Conservation (phyloP, 2,797 vertebrate species). For the Hippocampus kuda region DNA sequence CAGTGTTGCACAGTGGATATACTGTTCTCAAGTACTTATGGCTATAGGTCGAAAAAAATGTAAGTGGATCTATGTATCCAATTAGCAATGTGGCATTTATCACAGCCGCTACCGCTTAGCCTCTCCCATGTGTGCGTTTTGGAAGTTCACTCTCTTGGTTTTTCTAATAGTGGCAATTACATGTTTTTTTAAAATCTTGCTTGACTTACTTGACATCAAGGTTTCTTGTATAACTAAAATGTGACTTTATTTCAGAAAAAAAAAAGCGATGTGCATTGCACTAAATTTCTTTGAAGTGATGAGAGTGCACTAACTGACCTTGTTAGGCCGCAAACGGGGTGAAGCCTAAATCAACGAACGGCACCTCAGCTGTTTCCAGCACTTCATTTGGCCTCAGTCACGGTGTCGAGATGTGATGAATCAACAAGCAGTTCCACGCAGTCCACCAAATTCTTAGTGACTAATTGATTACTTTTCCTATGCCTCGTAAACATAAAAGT, state of each 20-base stretch:
- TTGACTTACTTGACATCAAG: too few relatives aligned
- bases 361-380: background rate
- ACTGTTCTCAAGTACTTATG: conserved; percentile 20
- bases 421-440: too few relatives aligned
- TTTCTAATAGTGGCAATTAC: background rate
- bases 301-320: too few relatives aligned
- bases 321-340: background rate
- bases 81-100: background rate
- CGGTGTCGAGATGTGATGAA: too few relatives aligned
- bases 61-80: conserved; percentile 1
- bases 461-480: too few relatives aligned
- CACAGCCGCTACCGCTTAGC: background rate
- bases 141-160: background rate
- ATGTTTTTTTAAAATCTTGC: too few relatives aligned
- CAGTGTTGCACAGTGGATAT: conserved; percentile 38
- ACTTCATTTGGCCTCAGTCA: background rate
- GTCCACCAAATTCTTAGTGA: too few relatives aligned
- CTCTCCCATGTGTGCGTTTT: conserved; percentile 2
- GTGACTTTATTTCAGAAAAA: too few relatives aligned
- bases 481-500: too few relatives aligned
- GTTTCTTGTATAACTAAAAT: too few relatives aligned
- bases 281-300: background rate
- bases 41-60: background rate
- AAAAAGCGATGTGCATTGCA: background rate
- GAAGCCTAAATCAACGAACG: background rate